A percentile compares a stretch with the other conserved stretches of the same genome.
Evolutionary conservation across 35 echinoderm and acorn worm species (phyloP).

Genomic region (Stichopus chloronotus): DNA sequence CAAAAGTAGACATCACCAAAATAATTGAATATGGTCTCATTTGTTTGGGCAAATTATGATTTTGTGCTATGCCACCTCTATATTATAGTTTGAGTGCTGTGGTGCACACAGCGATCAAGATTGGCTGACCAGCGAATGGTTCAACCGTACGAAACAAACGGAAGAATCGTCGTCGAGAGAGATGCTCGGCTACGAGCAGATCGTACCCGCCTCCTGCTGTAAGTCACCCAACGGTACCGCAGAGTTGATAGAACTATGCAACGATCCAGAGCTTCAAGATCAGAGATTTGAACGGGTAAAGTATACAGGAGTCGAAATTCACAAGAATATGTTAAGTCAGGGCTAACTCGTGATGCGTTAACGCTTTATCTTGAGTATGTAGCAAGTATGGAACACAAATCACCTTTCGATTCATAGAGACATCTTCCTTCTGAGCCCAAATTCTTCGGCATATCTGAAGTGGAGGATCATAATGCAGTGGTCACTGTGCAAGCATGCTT

Average conservation of each 20-base stretch:
- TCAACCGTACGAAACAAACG: not conserved
- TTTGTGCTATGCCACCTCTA: not conserved
- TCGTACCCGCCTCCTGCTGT: not conserved
- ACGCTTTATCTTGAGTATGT: too few species aligned
- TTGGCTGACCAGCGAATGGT: slow-evolving; percentile 24
- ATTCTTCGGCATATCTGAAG: too few species aligned
- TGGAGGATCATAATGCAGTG: too few species aligned
- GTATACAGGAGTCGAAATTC: too few species aligned
- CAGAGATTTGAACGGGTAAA: not conserved
- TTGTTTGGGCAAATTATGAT: not conserved
- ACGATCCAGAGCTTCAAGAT: not conserved
- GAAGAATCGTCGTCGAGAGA: not conserved
- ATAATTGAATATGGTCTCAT: not conserved
- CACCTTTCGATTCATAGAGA: too few species aligned
- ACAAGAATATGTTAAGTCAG: not conserved
- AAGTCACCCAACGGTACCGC: not conserved
- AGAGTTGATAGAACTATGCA: not conserved
- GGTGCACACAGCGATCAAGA: slow-evolving; percentile 20
- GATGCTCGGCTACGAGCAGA: not conserved
- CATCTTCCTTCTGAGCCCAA: too few species aligned
- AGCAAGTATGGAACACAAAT: too few species aligned
- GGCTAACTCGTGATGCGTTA: not conserved
- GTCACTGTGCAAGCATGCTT: too few species aligned
- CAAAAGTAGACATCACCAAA: too few species aligned
- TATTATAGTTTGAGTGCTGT: slow-evolving; percentile 27